A percentile compares a stretch with the other conserved stretches of the same genome.
Conservation (phyloP, 2,113 vertebrate species). For the Ia io region DNA sequence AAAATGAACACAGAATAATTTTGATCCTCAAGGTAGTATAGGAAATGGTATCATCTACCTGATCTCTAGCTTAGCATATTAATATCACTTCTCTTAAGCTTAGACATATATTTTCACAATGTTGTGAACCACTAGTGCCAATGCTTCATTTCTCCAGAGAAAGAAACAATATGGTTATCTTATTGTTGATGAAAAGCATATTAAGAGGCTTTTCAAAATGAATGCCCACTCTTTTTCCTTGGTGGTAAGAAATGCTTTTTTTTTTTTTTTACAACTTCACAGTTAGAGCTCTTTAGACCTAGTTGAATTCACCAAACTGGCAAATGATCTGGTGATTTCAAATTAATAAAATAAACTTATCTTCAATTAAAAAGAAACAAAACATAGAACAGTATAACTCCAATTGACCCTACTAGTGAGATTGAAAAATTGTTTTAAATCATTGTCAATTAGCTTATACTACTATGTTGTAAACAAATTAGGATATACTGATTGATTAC, state of each 20-base stretch:
- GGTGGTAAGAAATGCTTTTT: background rate
- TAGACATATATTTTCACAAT: background rate
- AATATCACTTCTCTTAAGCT: background rate
- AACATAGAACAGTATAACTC: background rate
- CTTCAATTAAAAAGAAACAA: conserved; percentile 23
- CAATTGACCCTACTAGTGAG: background rate
- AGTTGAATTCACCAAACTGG: background rate
- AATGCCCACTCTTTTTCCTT: background rate
- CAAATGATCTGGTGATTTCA: background rate
- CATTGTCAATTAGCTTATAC: background rate
- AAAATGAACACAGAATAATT: background rate
- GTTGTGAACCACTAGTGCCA: background rate
- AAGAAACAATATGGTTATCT: background rate
- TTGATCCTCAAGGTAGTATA: background rate
- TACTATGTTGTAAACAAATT: background rate
- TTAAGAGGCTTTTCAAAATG: background rate
- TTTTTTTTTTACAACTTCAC: background rate
- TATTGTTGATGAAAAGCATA: background rate
- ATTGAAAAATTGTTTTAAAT: background rate
- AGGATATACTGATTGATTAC: background rate
- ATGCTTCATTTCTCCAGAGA: background rate
- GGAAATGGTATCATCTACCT: background rate
- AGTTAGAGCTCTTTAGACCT: background rate
- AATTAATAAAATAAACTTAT: conserved; percentile 15
- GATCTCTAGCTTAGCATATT: background rate